Percentiles rank a stretch among this genome's conserved stretches.
phyloP scores from a whole-genome alignment of 2,797 vertebrate genomes.

The Periophthalmus magnuspinnatus region DNA sequence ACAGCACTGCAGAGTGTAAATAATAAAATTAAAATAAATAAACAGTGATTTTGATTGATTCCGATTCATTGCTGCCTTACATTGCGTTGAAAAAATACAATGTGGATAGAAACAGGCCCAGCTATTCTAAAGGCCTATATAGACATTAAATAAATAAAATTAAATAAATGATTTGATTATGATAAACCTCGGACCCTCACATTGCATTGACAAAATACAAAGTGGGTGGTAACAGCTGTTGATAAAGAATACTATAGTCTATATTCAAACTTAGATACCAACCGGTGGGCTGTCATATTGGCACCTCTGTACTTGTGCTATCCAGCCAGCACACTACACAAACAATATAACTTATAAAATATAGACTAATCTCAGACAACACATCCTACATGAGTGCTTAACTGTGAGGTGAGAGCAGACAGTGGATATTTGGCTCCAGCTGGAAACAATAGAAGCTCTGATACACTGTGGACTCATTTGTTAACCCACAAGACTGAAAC shows the following conservation, averaged over 20 bases:
- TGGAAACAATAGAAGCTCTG: constrained; percentile 29
- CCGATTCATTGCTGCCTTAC: too few species aligned
- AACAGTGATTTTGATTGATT: too few species aligned
- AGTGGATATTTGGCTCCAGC: constrained; percentile 12
- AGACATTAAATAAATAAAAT: too few species aligned
- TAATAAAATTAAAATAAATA: too few species aligned
- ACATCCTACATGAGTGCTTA: constrained; percentile 3
- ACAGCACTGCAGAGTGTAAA: too few species aligned
- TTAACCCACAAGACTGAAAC: constrained; percentile 52
- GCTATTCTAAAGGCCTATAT: too few species aligned
- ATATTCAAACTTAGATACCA: too few species aligned
- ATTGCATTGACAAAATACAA: not conserved
- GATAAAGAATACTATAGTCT: not conserved
- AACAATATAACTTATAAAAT: not conserved
- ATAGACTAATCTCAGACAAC: constrained; percentile 10
- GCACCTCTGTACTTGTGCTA: not conserved
- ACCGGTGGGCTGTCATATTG: too few species aligned
- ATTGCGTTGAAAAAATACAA: too few species aligned
- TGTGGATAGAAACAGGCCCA: too few species aligned
- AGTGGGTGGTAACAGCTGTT: not conserved
- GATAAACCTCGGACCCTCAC: not conserved
- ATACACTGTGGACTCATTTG: constrained; percentile 43
- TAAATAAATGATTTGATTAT: not conserved
- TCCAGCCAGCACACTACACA: not conserved
- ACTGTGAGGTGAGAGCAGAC: constrained; percentile 11